A percentile compares a stretch with the other conserved stretches of the same genome.
Evolutionary conservation across 2,797 vertebrate species (phyloP).

Genomic region (Pachyuromys duprasi): DNA sequence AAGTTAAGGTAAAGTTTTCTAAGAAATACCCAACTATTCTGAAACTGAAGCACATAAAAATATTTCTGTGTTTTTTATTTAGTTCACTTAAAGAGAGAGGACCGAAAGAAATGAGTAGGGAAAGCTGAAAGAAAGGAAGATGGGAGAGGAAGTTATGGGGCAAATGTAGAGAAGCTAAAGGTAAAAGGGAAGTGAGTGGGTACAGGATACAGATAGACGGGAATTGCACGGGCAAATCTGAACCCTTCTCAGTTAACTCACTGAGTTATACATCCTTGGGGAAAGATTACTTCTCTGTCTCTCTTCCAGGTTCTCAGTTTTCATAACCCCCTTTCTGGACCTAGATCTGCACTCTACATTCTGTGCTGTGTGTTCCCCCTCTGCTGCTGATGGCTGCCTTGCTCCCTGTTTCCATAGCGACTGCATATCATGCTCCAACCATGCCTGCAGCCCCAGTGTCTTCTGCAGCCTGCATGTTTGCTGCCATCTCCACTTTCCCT

Average conservation of each 20-base stretch:
- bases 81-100: background rate
- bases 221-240: background rate
- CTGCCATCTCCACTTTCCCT: background rate
- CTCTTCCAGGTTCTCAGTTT: constrained; percentile 2
- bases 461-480: background rate
- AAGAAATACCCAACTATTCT: constrained; percentile 41
- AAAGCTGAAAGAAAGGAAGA: background rate
- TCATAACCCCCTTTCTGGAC: background rate
- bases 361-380: background rate
- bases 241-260: background rate
- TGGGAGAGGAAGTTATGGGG: background rate
- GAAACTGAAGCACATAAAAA: constrained; percentile 26
- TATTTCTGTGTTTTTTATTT: constrained; percentile 25
- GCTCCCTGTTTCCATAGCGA: background rate
- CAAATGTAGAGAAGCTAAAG: too few species aligned
- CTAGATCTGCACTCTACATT: background rate
- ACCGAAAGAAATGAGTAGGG: constrained; percentile 6
- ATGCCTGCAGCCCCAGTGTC: background rate
- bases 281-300: background rate
- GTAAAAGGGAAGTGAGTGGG: background rate
- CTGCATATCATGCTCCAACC: background rate
- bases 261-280: background rate
- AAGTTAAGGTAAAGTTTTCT: constrained; percentile 20
- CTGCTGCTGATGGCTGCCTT: background rate
- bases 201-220: background rate